Evolutionary conservation across 2,888 invertebrate genomes (phyloP).

Genomic region (Cheilosia urbana): DNA sequence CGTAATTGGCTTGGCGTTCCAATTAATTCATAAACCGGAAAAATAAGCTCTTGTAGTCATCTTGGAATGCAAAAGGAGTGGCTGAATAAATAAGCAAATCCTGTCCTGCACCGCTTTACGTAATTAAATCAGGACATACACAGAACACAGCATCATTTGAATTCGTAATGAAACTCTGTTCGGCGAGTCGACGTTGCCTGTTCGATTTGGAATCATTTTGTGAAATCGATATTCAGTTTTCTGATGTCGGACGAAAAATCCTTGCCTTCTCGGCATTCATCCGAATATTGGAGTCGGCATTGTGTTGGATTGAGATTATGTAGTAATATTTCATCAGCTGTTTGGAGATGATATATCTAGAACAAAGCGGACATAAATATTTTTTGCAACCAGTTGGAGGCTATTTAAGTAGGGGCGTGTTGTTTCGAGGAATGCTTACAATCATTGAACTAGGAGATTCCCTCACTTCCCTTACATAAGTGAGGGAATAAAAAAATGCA

Average conservation of each 20-base stretch:
- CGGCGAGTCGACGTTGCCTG: not conserved
- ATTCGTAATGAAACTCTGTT: not conserved
- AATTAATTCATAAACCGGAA: not conserved
- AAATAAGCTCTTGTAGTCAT: not conserved
- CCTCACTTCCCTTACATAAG: too few species aligned
- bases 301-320: not conserved
- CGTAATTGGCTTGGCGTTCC: not conserved
- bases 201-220: conserved; percentile 19
- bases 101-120: not conserved
- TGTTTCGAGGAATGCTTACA: too few species aligned
- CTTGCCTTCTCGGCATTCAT: conserved; percentile 3
- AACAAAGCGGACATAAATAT: too few species aligned
- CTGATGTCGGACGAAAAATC: conserved; percentile 2
- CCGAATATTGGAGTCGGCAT: not conserved
- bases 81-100: not conserved
- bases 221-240: conserved; percentile 16
- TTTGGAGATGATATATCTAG: too few species aligned
- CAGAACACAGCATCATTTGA: not conserved
- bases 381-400: too few species aligned
- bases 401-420: too few species aligned
- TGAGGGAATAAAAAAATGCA: too few species aligned
- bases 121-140: not conserved
- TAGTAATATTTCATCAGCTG: not conserved
- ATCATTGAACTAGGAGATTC: too few species aligned
- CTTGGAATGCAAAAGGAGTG: not conserved